Conservation (phyloP, 2,113 vertebrate species). For the Haemorhous mexicanus region DNA sequence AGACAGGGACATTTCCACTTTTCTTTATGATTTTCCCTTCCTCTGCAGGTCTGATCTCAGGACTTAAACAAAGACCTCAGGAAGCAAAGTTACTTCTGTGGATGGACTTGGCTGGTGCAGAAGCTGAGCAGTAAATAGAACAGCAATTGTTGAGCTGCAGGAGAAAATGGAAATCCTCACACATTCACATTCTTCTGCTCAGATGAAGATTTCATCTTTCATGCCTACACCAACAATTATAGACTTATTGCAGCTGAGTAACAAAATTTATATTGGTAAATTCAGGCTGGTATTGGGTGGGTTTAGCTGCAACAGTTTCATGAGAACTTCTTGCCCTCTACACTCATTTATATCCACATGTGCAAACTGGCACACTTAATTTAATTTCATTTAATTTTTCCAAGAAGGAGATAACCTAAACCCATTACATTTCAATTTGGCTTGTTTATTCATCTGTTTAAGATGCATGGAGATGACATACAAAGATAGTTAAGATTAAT, state of each 20-base stretch:
- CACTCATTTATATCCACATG: not conserved
- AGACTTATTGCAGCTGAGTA: not conserved
- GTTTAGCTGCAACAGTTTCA: not conserved
- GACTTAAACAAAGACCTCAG: not conserved
- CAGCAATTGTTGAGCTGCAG: not conserved
- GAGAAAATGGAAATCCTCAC: not conserved
- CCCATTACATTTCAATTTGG: slow-evolving; percentile 37
- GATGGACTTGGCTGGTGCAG: not conserved
- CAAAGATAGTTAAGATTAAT: slow-evolving; percentile 56
- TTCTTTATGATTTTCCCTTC: not conserved
- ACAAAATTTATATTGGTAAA: not conserved
- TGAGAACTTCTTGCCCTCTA: not conserved
- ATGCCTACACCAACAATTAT: not conserved
- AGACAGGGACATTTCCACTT: not conserved
- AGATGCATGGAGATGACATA: slow-evolving; percentile 32
- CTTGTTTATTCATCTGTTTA: slow-evolving; percentile 52
- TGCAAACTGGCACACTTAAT: not conserved
- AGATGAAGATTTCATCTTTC: not conserved
- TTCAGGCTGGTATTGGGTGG: not conserved
- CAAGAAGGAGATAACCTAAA: not conserved
- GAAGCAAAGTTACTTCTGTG: not conserved
- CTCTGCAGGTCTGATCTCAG: not conserved
- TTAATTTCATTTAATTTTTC: slow-evolving; percentile 28
- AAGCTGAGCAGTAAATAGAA: not conserved
- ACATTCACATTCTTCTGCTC: not conserved